Evolutionary conservation across 1,140 invertebrate species (phyloP), one percentile per base, ranked within the genome.

Genomic region (Orchesella cincta): DNA sequence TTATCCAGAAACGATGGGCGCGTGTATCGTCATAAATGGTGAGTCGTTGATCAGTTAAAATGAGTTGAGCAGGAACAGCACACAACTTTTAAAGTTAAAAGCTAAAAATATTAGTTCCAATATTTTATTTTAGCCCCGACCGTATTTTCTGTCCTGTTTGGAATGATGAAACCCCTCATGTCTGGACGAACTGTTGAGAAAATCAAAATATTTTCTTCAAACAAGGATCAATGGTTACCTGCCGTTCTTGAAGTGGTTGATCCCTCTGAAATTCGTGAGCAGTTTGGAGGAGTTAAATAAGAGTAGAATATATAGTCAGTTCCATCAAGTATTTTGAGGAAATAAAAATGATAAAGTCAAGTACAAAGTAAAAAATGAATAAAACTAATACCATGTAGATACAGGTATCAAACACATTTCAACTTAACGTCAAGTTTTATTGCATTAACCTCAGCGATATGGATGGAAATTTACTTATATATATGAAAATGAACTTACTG

Each of bases 101-200:
- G n/a, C n/a, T n/a, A n/a, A n/a, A n/a, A n/a, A n/a, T n/a, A n/a
- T n/a, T n/a, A n/a, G n/a, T n/a, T n/a, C n/a, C n/a, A n/a, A n/a
- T n/a, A n/a, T 62, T 62, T 62, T 62, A 16, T 16, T 16, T 31
- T 33, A 67, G 62, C 71, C 12, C 71, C 62, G 31, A 14, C 62
- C 26, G 29, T 67, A 33, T 67, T 67, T 31, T 67, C 62, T 8
- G n/a, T 67, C 5, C 31, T 67, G 20, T 67, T 18, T n/a, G 62
- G 62, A 67, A 67, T 67, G 62, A 67, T 67, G 31, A 67, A 67
- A 29, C 62, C 62, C 8, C 31, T 67, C 62, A 67, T 67, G 62
- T 67, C 62, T 1, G 26, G 3, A 3, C 20, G 31, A 12, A 67
- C 62, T 31, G 31, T 67, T 28, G 31, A 33, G 1, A 67, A 67